phyloP scores from a whole-genome alignment of 2,797 vertebrate species.

The Sebastes taczanowskii region DNA sequence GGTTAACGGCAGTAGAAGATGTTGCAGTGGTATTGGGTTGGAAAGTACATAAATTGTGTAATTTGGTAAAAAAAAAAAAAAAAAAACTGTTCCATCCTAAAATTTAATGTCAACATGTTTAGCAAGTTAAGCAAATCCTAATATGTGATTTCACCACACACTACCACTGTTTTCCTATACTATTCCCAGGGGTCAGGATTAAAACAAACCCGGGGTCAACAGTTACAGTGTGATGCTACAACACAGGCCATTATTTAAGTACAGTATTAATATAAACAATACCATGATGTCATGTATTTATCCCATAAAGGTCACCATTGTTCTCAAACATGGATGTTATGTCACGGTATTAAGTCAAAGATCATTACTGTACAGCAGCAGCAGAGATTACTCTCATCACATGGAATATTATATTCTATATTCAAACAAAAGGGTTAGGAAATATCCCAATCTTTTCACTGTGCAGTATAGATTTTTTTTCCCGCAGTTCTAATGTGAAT shows the following conservation, averaged over 20 bases:
- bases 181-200: not conserved
- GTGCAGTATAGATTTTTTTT: not conserved
- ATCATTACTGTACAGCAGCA: conserved; percentile 9
- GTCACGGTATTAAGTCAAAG: conserved; percentile 25
- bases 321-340: not conserved
- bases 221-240: not conserved
- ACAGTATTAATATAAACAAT: conserved; percentile 27
- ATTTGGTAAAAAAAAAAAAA: not conserved
- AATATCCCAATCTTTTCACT: not conserved
- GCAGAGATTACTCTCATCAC: conserved; percentile 25
- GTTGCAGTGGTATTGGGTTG: not conserved
- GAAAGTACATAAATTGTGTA: not conserved
- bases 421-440: not conserved
- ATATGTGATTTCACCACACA: not conserved
- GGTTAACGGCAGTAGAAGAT: not conserved
- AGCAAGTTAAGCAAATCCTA: not conserved
- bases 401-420: conserved; percentile 8
- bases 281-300: conserved; percentile 21
- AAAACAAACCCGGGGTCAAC: not conserved
- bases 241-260: conserved; percentile 26
- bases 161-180: not conserved
- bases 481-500: not conserved
- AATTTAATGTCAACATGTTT: not conserved
- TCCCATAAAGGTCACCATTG: conserved; percentile 30
- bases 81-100: not conserved